Evolutionary conservation across 92 coral and sea anemone species (phyloP), one percentile per base, ranked within the genome.

Genomic region (Paramuricea clavata): DNA sequence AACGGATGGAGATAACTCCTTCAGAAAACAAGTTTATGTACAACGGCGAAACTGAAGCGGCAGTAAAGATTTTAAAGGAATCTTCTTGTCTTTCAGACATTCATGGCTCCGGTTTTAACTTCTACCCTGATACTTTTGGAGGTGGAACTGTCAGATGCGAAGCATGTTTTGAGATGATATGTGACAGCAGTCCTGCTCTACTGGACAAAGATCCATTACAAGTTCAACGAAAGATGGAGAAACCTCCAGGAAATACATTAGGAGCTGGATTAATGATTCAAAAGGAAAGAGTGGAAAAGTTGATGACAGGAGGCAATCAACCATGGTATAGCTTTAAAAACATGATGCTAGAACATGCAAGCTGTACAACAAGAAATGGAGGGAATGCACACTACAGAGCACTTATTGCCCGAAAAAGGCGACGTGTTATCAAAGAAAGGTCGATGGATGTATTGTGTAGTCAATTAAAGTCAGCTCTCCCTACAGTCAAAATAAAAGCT

Each of bases 291-390:
- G 31, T 41, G 57, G 86, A 61, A 81, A 27, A 81, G 76, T 65
- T 81, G 76, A 81, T 81, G 76, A 69, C 84, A 42, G 86, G 86
- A 81, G 61, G 77, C 11, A 81, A 65, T 65, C 86, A 81, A 69
- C 26, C 75, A 65, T 81, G 86, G 86, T 81, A 81, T 36, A 81
- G 75, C 31, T 81, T 81, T 32, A 81, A 81, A 65, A 69, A 49
- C 60, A 61, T 42, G 86, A 34, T 81, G 76, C 17, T 81, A 39
- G 86, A 81, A 69, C 86, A 81, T 69, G 76, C 41, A 61, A 42
- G 86, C 75, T 81, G 86, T 42, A 61, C 72, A 39, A 33, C 76
- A 39, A 42, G 86, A 65, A 81, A 65, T 81, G 86, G 76, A 39
- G 74, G 86, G 15, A 36, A 4, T 42, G 61, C 12, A 69, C 86